Conservation (phyloP, 2,113 vertebrate genomes). For the Ramphastos sulfuratus region DNA sequence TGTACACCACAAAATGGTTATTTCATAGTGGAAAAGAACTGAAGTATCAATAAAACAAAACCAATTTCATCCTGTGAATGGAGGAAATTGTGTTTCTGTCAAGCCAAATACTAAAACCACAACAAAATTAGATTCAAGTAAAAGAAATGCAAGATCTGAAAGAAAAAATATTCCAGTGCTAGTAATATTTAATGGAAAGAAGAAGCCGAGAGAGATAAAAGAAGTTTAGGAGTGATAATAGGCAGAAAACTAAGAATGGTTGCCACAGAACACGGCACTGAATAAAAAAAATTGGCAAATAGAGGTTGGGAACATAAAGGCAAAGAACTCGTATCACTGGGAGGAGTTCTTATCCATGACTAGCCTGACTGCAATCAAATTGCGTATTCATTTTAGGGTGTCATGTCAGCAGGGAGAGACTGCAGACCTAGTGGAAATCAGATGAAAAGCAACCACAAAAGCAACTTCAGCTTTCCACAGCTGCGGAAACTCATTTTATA, state of each 20-base stretch:
- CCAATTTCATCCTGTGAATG: background rate
- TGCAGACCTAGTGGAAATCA: background rate
- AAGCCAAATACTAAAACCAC: conserved; percentile 44
- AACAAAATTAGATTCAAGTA: conserved; percentile 50
- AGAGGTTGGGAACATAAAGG: conserved; percentile 18
- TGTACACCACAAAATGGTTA: background rate
- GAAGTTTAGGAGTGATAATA: conserved; percentile 34
- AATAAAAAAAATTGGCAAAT: conserved; percentile 32
- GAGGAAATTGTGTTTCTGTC: conserved; percentile 43
- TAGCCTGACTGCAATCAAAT: conserved; percentile 18
- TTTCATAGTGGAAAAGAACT: conserved; percentile 11
- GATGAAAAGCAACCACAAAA: conserved; percentile 1
- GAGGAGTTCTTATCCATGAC: background rate
- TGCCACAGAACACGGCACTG: conserved; percentile 25
- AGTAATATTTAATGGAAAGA: conserved; percentile 55
- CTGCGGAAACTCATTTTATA: background rate
- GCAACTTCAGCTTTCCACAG: conserved; percentile 23
- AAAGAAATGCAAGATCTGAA: conserved; percentile 55
- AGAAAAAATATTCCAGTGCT: conserved; percentile 36
- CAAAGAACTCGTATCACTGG: background rate
- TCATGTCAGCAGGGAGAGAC: background rate
- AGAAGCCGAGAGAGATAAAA: conserved; percentile 49
- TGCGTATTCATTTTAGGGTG: conserved; percentile 13
- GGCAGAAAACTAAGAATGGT: conserved; percentile 39
- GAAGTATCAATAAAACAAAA: conserved; percentile 52